phyloP scores from a whole-genome alignment of 2,888 invertebrate genomes.

The Diarsia dahlii region DNA sequence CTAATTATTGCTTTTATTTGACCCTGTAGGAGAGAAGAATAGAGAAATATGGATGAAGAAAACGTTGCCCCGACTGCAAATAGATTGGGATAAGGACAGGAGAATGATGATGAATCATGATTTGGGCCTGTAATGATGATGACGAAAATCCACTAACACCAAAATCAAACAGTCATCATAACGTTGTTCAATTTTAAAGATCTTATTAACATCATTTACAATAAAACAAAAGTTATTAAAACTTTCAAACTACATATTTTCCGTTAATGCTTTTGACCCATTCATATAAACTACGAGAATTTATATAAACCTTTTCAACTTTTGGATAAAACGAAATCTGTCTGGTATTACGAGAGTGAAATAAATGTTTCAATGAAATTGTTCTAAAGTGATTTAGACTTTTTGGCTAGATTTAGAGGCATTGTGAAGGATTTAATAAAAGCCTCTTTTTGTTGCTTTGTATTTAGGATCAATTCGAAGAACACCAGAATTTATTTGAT shows the following conservation, averaged over 20 bases:
- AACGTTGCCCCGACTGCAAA: too few relatives aligned
- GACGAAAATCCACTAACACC: background rate
- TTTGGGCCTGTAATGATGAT: background rate
- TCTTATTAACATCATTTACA: background rate
- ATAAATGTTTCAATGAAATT: slow-evolving; percentile 4
- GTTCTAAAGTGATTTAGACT: background rate
- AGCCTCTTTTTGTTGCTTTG: slow-evolving; percentile 1
- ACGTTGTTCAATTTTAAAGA: background rate
- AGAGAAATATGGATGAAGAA: too few relatives aligned
- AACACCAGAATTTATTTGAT: slow-evolving; percentile 13
- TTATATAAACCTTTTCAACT: slow-evolving; percentile 6
- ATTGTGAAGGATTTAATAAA: background rate
- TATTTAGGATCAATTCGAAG: slow-evolving; percentile 1
- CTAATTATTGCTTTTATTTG: too few relatives aligned
- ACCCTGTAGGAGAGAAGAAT: too few relatives aligned
- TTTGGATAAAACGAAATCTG: background rate
- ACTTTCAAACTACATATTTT: background rate
- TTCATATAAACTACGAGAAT: slow-evolving; percentile 12
- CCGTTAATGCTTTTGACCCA: background rate
- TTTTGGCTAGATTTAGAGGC: background rate
- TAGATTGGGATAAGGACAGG: too few relatives aligned
- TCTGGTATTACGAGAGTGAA: background rate
- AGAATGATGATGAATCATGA: too few relatives aligned
- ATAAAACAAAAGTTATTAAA: slow-evolving; percentile 13
- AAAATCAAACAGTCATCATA: too few relatives aligned